These are phyloP conservation scores for Cremastinae sp. DNA, from an alignment of 2,888 invertebrate species.

Conservation along the genomic window DNA sequence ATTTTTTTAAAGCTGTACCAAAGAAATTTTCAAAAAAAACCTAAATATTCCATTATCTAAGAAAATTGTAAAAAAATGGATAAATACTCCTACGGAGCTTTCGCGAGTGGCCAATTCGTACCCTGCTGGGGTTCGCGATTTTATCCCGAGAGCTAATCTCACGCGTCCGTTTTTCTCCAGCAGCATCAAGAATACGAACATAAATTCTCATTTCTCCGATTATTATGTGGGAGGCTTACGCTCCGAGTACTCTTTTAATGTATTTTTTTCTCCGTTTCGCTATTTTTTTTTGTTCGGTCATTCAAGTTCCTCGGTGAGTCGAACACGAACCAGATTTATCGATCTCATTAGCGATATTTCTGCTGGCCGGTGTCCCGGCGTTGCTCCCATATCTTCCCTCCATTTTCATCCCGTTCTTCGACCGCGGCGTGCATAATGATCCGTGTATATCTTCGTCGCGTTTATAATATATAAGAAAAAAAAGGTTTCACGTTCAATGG, in stretches of 20 bases:
- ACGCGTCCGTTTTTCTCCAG: neutral
- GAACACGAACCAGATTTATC: conserved; percentile 56
- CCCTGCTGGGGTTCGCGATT: neutral
- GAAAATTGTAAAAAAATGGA: too few species aligned
- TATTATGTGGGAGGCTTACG: conserved; percentile 31
- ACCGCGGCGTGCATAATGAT: conserved; percentile 21
- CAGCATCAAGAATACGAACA: conserved; percentile 25
- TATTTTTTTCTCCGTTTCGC: conserved; percentile 9
- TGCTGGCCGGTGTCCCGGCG: conserved; percentile 39
- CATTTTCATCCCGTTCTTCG: conserved; percentile 35
- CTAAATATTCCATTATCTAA: too few species aligned
- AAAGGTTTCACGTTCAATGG: conserved; percentile 16
- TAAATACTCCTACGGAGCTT: too few species aligned
- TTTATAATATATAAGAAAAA: conserved; percentile 36
- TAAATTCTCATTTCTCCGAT: conserved; percentile 40
- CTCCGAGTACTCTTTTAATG: conserved; percentile 15
- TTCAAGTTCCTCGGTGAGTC: conserved; percentile 25
- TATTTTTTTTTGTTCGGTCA: conserved; percentile 19
- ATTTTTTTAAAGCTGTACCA: too few species aligned
- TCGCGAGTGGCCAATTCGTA: too few species aligned
- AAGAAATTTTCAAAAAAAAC: too few species aligned
- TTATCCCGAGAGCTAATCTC: neutral
- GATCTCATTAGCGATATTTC: conserved; percentile 61
- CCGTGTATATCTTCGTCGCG: conserved; percentile 24
- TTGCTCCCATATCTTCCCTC: conserved; percentile 30